Evolutionary conservation across 1,140 invertebrate genomes (phyloP), one percentile per base, ranked within the genome.

Genomic region (Drosophila arawakana): DNA sequence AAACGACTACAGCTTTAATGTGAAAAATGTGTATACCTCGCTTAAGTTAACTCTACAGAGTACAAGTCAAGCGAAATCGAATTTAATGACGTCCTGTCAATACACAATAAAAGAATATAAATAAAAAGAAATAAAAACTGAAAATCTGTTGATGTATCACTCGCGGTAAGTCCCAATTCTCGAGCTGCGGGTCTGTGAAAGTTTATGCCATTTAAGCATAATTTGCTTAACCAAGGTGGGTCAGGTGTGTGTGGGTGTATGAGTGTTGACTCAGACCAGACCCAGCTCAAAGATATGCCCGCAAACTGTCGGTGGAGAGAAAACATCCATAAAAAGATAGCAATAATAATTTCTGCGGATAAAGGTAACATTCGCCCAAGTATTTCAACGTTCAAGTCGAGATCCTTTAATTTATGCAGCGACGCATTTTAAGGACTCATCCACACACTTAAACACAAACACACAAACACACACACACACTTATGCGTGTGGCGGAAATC

Each of bases 151-250:
- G 78, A 86, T 81, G 77, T 74, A 86, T 81, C 55, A 73, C 71
- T 62, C 57, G n/a, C 41, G 62, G 55, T 52, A 41, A 73, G 39
- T 18, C 46, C 30, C 37, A 21, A 11, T 18, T 7, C 25, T 2
- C 25, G 18, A 50, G 46, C 13, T 41, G 9, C 39, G 35, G 50
- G 10, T 35, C 18, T 37, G 49, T 41, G 43, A 43, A 75, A 80
- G 66, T 84, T 89, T 80, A 59, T 83, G 83, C 84, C 77, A 83
- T 83, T 89, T 80, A 86, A 78, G 77, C 83, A 89, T 78, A 83
- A 83, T 80, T 89, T 89, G 58, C 68, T 78, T 78, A 78, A 74
- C 65, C 70, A 67, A 66, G 39, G 21, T 67, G 61, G 60, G 37
- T 10, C 37, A 41, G 39, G 13, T 41, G 47, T 21, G 49, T 34